A percentile compares a stretch with the other conserved stretches of the same genome.
Evolutionary conservation across 2,113 vertebrate species (phyloP).

Genomic region (Girardinichthys multiradiatus): DNA sequence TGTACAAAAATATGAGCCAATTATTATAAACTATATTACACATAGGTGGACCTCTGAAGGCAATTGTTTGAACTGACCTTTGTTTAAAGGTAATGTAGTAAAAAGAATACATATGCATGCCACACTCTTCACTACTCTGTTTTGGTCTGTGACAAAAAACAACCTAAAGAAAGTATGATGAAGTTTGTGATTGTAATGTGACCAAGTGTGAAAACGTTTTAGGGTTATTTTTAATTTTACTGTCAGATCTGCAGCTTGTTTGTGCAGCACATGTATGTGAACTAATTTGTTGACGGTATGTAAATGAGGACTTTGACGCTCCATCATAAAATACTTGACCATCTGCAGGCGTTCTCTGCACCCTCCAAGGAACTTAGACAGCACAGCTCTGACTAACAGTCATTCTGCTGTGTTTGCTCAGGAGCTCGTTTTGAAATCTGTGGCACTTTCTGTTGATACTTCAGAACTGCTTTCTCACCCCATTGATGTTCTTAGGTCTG

Average conservation of each 20-base stretch:
- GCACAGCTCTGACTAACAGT: slow-evolving; percentile 31
- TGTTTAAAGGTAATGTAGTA: too few relatives aligned
- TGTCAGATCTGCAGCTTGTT: slow-evolving; percentile 29
- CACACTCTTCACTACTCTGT: too few relatives aligned
- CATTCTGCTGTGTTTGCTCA: slow-evolving; percentile 50
- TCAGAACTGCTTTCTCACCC: slow-evolving; percentile 5
- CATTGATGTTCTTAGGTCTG: slow-evolving; percentile 6
- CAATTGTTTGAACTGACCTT: too few relatives aligned
- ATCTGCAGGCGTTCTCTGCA: slow-evolving; percentile 46
- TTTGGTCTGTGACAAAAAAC: too few relatives aligned
- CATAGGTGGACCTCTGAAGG: too few relatives aligned
- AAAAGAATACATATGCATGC: too few relatives aligned
- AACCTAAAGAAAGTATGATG: too few relatives aligned
- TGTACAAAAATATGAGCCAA: too few relatives aligned
- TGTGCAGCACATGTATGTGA: slow-evolving; percentile 22
- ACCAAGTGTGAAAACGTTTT: too few relatives aligned
- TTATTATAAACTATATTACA: too few relatives aligned
- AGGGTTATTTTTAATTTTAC: neutral
- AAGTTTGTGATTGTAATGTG: too few relatives aligned
- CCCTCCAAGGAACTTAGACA: slow-evolving; percentile 38
- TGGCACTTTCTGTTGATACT: slow-evolving; percentile 39
- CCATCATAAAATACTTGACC: slow-evolving; percentile 54
- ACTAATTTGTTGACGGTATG: slow-evolving; percentile 30
- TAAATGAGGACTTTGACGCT: slow-evolving; percentile 20
- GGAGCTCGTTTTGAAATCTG: slow-evolving; percentile 45